Evolutionary conservation across 2,797 vertebrate species (phyloP), one percentile per base, ranked within the genome.

Genomic region (Phoxinus dragarum): DNA sequence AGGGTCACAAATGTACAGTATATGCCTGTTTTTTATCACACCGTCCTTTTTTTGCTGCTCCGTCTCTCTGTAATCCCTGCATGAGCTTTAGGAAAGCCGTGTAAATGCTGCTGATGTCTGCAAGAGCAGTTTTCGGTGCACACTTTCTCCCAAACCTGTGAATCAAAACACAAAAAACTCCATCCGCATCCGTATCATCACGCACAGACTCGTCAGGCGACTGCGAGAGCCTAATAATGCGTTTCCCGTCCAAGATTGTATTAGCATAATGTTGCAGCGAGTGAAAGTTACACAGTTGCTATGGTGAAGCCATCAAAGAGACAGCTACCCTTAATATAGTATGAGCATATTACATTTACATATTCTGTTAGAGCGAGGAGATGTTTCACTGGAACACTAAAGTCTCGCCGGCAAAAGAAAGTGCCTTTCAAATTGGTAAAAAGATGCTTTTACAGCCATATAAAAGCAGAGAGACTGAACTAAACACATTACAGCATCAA

Each of bases 301-400:
- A 84, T 84, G 82, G 82, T 44, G 64, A 78, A 78, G 82, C 49
- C 74, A 84, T 84, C 71, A 69, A 76, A 84, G 73, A 84, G 64
- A 84, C 64, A 84, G 44, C 74, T 59, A 54, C 23, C 47, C 74
- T 44, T 84, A 69, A 84, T 84, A 77, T 69, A 40, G 66, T 68
- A 44, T 69, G 36, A 78, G 74, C 49, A 78, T 56, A 78, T 69
- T 69, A 84, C 74, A 84, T 84, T 84, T 78, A 59, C 74, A 84
- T 84, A 78, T 77, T 78, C 73, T 77, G 44, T 69, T 40, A 31
- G 73, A 80, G 61, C 12, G 47, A 31, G 9, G 64, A 52, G 44
- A 81, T 47, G 80, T 59, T 73, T 42, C 56, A 61, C 75, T 78
- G 1, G 59, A 75, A 59, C 54, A 44, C 21, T n/a, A 14, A 6